phyloP scores from a whole-genome alignment of 2,113 vertebrate genomes.

The Phoenicopterus ruber region DNA sequence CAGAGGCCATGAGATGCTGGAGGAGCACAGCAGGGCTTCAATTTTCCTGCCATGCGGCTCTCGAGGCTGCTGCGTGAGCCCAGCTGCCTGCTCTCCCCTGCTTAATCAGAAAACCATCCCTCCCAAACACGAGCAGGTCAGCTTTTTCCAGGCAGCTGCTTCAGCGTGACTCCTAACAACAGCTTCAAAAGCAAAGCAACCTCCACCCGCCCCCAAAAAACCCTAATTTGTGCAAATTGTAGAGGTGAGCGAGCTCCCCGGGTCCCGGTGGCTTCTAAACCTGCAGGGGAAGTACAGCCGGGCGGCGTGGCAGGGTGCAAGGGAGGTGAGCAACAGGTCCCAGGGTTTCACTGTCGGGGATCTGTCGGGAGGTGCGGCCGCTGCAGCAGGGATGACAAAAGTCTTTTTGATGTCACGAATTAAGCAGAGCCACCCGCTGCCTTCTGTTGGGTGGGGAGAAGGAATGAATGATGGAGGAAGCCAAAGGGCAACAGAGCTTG shows the following conservation, averaged over 20 bases:
- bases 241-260: background rate
- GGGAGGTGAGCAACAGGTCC: background rate
- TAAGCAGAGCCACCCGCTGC: background rate
- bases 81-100: background rate
- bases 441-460: background rate
- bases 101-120: background rate
- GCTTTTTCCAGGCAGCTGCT: background rate
- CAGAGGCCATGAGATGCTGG: background rate
- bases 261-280: background rate
- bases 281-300: background rate
- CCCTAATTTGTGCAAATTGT: background rate
- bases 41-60: background rate
- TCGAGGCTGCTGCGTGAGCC: background rate
- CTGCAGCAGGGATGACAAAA: background rate
- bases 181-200: background rate
- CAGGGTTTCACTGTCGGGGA: background rate
- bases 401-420: background rate
- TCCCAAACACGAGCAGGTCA: accelerated
- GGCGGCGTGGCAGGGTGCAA: background rate
- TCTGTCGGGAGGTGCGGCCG: background rate
- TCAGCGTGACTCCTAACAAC: background rate
- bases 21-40: background rate
- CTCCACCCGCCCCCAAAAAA: background rate
- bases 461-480: background rate
- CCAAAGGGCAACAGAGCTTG: background rate